Conservation (phyloP, 2,113 vertebrate species). For the Vireo altiloquus region DNA sequence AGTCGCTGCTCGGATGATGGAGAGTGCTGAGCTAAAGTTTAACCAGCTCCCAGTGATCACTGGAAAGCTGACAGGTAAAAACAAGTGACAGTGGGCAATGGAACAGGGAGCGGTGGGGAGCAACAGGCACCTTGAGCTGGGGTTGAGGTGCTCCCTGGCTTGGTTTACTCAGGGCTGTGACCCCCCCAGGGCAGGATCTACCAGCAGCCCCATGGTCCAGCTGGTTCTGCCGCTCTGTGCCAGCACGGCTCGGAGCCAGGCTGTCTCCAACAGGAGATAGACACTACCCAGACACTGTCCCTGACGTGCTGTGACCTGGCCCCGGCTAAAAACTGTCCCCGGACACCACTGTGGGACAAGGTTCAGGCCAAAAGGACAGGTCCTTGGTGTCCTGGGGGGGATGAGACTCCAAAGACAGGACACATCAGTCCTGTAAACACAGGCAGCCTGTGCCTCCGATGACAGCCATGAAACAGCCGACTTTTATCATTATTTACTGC, state of each 20-base stretch:
- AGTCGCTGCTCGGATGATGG: rapidly evolving
- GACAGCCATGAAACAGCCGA: neutral
- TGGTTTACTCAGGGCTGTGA: neutral
- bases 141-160: neutral
- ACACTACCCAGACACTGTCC: neutral
- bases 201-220: neutral
- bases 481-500: conserved; percentile 14
- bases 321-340: neutral
- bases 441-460: neutral
- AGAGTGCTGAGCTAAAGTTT: neutral
- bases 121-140: neutral
- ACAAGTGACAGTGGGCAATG: rapidly evolving
- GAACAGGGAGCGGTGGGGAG: neutral
- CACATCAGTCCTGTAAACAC: neutral
- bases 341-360: neutral
- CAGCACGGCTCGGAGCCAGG: neutral
- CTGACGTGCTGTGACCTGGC: neutral
- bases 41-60: neutral
- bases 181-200: neutral
- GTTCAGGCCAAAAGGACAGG: neutral
- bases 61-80: neutral
- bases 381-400: neutral
- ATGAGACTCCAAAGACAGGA: neutral
- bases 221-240: neutral
- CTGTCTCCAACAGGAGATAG: neutral